Percentiles rank a stretch among this genome's conserved stretches.
Evolutionary conservation across 2,113 vertebrate genomes (phyloP).

Genomic region (Promerops cafer): DNA sequence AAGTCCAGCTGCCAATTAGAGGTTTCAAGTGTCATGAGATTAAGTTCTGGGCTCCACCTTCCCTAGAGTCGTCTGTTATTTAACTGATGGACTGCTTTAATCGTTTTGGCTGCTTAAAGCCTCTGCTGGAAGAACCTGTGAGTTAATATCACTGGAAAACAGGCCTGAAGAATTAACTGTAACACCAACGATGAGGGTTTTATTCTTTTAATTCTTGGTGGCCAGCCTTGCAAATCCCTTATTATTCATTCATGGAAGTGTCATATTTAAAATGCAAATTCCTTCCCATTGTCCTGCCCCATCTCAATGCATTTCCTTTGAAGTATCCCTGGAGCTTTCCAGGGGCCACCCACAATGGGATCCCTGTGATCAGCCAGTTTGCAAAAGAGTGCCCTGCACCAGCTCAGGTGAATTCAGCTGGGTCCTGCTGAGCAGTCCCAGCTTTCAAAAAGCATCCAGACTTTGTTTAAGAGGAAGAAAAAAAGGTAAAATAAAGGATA

Average conservation of each 20-base stretch:
- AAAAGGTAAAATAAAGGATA: neutral
- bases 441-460: neutral
- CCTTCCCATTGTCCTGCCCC: neutral
- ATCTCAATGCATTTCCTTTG: neutral
- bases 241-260: slow-evolving; percentile 25
- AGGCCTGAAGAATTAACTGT: slow-evolving; percentile 32
- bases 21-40: neutral
- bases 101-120: neutral
- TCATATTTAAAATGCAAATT: slow-evolving; percentile 55
- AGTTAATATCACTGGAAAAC: slow-evolving; percentile 41
- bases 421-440: neutral
- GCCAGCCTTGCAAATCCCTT: slow-evolving; percentile 40
- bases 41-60: neutral
- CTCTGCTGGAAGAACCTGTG: neutral
- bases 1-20: neutral
- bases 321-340: slow-evolving; percentile 13
- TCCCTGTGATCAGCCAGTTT: neutral
- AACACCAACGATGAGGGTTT: neutral
- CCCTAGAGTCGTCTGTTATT: neutral
- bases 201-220: slow-evolving; percentile 16
- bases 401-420: neutral
- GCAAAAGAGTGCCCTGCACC: neutral
- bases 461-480: neutral
- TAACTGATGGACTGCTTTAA: neutral
- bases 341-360: neutral